Base-by-base conservation (phyloP, 2,113 vertebrate species). In the Scomber japonicus region DNA sequence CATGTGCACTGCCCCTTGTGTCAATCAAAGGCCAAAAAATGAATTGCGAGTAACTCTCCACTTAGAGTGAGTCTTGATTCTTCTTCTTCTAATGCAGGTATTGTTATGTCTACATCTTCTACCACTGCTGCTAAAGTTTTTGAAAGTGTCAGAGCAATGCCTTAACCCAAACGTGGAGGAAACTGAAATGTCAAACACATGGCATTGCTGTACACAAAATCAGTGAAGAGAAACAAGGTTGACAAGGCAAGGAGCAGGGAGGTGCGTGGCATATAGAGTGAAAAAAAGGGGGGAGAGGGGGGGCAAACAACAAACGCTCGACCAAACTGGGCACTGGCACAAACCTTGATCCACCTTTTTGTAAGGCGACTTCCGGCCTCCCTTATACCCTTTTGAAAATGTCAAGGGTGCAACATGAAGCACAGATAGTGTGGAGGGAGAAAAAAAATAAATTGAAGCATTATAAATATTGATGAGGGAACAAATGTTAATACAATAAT, bases 261-360 rank as follows among this genome's bases (percentile, higher is more conserved):
- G 75, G 89, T 66, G 64, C 0, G 30, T 8, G 30, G 78, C 84
- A 88, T 83, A 70, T 63, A 68, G 76, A 89, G 75, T 71, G 65
- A 31, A n/a, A 15, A 71, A 7, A 48, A 16, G 50, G n/a, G 48
- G 49, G 30, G 48, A 13, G 19, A 46, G 59, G 48, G 75, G 75
- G 48, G 71, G 66, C 9, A 54, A 84, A 83, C 68, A 85, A 83
- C 74, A 83, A 75, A 83, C 57, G 81, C 54, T 64, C 27, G 62
- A 80, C 67, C 75, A 60, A 77, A 88, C 75, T 63, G 15, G 73
- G 76, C 57, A 65, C 64, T 61, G 72, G 56, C 81, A 95, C 94
- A 94, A 96, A 98, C 97, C 97, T 98, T 97, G 88, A 96, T 97
- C 97, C 97, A 98, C 85, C 97, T 96, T 94, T 97, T 97, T 87